A percentile compares a stretch with the other conserved stretches of the same genome.
These are phyloP conservation scores for Cuculus canorus DNA, from an alignment of 2,797 vertebrate species.

Conservation along the genomic window DNA sequence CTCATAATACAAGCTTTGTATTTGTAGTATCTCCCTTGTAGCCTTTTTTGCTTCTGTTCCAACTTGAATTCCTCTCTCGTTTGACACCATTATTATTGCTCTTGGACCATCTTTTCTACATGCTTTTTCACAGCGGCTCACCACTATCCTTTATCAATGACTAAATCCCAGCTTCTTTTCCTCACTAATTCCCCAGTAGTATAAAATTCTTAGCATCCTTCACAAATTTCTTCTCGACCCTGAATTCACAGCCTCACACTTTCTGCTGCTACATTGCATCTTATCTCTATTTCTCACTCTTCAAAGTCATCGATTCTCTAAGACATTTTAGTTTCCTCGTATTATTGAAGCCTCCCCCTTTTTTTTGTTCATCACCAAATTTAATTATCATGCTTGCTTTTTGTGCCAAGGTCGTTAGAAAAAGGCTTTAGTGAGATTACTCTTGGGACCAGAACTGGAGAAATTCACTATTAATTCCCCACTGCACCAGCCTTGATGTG, in stretches of 20 bases:
- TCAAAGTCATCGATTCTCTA: background rate
- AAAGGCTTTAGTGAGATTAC: background rate
- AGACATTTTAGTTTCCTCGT: background rate
- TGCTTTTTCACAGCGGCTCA: background rate
- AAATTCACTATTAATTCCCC: background rate
- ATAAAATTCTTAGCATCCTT: background rate
- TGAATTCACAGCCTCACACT: background rate
- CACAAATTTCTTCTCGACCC: background rate
- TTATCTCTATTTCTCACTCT: background rate
- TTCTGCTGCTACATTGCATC: background rate
- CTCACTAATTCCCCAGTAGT: background rate
- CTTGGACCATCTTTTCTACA: background rate
- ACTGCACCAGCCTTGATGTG: background rate
- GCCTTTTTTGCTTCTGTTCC: background rate
- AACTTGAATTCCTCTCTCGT: background rate
- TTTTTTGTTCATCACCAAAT: background rate
- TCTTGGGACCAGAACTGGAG: background rate
- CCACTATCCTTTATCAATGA: background rate
- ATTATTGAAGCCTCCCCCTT: background rate
- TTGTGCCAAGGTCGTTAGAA: conserved; percentile 4
- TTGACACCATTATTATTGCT: background rate
- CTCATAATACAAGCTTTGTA: background rate
- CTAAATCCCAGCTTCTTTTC: background rate
- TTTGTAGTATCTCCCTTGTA: background rate
- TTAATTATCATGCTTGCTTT: background rate